Percentiles rank a stretch among this genome's conserved stretches.
These are phyloP conservation scores for Pachydiplax longipennis DNA, from an alignment of 2,888 invertebrate species.

Conservation along the genomic window DNA sequence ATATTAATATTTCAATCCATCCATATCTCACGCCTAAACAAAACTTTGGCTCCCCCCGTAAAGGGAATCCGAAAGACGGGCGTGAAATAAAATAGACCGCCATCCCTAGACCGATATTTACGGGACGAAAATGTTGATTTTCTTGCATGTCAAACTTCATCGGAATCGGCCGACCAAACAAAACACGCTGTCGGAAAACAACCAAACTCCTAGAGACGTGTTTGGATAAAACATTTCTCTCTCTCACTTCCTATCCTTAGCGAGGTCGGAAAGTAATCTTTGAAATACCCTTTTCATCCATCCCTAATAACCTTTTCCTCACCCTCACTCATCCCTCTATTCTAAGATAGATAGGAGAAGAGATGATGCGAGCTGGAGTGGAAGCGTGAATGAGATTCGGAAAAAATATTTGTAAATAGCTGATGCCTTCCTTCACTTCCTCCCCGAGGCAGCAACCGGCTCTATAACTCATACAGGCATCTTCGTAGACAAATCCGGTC, in stretches of 20 bases:
- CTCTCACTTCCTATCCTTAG: background rate
- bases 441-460: slow-evolving; percentile 4
- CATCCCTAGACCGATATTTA: background rate
- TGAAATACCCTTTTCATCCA: background rate
- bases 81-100: background rate
- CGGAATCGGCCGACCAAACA: background rate
- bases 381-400: slow-evolving; percentile 15
- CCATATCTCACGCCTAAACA: background rate
- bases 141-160: background rate
- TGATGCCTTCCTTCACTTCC: background rate
- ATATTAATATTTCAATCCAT: background rate
- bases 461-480: slow-evolving; percentile 12
- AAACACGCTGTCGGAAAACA: background rate
- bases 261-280: background rate
- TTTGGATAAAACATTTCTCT: background rate
- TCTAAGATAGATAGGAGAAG: background rate
- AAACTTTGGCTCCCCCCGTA: background rate
- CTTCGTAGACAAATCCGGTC: background rate
- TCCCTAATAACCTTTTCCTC: slow-evolving; percentile 21
- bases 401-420: slow-evolving; percentile 39
- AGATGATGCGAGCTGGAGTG: background rate
- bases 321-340: background rate
- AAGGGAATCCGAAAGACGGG: background rate
- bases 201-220: background rate
- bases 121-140: background rate